Evolutionary conservation across 2,888 invertebrate genomes (phyloP).

Genomic region (Agelastica alni): DNA sequence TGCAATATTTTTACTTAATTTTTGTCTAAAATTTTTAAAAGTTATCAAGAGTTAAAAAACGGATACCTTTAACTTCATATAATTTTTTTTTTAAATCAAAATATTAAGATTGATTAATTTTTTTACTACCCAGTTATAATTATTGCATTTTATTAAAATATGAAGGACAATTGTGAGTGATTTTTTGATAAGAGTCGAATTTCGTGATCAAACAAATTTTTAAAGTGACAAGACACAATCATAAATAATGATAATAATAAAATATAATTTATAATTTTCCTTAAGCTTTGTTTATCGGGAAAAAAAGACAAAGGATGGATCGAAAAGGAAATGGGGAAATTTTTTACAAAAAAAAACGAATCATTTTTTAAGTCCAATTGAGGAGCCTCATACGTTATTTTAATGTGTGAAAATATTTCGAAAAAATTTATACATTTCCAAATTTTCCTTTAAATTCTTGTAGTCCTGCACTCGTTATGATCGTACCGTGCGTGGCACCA

Average conservation of each 20-base stretch:
- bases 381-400: conserved; percentile 56
- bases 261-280: conserved; percentile 25
- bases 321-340: conserved; percentile 30
- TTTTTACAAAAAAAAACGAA: conserved; percentile 29
- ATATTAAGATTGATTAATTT: too few relatives aligned
- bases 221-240: conserved; percentile 32
- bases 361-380: conserved; percentile 47
- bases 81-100: too few relatives aligned
- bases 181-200: too few relatives aligned
- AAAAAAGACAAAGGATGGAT: conserved; percentile 21
- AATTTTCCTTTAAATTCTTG: conserved; percentile 12
- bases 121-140: too few relatives aligned
- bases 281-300: conserved; percentile 33
- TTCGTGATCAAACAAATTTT: too few relatives aligned
- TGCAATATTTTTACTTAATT: too few relatives aligned
- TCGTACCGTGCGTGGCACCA: conserved; percentile 55
- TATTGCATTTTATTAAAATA: too few relatives aligned
- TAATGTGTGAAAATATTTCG: conserved; percentile 23
- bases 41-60: too few relatives aligned
- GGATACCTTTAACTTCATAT: too few relatives aligned
- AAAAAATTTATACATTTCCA: conserved; percentile 7
- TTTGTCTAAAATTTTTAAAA: too few relatives aligned
- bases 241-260: conserved; percentile 28
- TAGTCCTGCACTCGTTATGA: conserved; percentile 46
- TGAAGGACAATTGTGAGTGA: too few relatives aligned